Base-by-base conservation (phyloP, 2,888 invertebrate genomes). In the Elegia similella region DNA sequence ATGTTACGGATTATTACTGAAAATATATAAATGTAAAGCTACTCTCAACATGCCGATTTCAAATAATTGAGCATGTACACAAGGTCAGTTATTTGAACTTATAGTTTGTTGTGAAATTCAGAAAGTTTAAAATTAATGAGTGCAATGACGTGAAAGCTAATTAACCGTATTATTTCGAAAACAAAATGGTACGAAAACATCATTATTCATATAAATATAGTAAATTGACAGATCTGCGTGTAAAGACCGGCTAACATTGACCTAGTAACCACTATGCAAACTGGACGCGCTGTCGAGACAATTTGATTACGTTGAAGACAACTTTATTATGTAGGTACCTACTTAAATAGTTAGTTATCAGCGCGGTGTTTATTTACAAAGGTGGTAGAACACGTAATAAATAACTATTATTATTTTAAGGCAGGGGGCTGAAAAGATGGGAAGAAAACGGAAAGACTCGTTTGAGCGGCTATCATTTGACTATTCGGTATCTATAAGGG, bases 191-290 rank as follows among this genome's bases (percentile, higher is more conserved):
- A 34, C 34, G 15, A 7, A 16, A 42, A 53, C 29, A 43, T 42
- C 0, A 30, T 15, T 15, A 43, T 43, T 42, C 52, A 53, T 13
- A 42, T 42, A 42, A 46, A 16, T 47, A 32, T 32, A 47, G 34
- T 47, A 47, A 55, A 7, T 23, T 55, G 34, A 32, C 32, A n/a
- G 38, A 47, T 34, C 30, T 55, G 30, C 38, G 15, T 13, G 59
- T 55, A 62, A 56, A 59, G 52, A 61, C 62, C 59, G 60, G 62
- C 53, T 62, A 42, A 61, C 68, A 64, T 65, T 68, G 66, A 65
- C 64, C 68, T 52, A 65, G 59, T 66, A 61, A 50, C 62, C 56
- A 38, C 54, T 55, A 38, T 55, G 44, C 55, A 59, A 54, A 56
- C 60, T 42, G 47, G 58, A 55, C 59, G 60, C 34, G 43, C 50